Evolutionary conservation across 2,113 vertebrate species (phyloP).

Genomic region (Poeciliopsis prolifica): DNA sequence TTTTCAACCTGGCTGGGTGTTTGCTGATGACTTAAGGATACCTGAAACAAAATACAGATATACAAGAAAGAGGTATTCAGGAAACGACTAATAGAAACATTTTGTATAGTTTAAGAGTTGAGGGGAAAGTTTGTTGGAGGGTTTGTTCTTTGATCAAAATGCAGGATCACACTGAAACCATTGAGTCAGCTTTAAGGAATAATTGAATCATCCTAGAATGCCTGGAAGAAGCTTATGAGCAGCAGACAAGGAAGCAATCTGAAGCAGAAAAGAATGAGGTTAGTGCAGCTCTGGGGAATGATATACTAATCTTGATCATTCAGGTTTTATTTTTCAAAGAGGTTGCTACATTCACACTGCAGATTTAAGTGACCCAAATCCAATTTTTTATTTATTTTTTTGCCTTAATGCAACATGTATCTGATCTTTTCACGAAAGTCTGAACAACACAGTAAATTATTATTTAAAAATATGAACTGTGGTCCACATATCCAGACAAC

Average conservation of each 20-base stretch:
- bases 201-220: neutral
- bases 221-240: neutral
- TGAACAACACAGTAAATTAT: too few species aligned
- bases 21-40: neutral
- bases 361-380: too few species aligned
- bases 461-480: too few species aligned
- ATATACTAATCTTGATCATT: neutral
- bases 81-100: neutral
- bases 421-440: too few species aligned
- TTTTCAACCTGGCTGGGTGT: too few species aligned
- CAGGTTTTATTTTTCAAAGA: neutral
- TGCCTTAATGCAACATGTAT: too few species aligned
- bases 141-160: neutral
- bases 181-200: neutral
- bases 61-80: neutral
- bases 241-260: neutral
- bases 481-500: too few species aligned
- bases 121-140: neutral
- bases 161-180: neutral
- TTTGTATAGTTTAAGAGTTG: neutral
- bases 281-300: neutral
- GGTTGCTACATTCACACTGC: neutral
- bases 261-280: neutral
- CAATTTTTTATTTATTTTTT: too few species aligned
- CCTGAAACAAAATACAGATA: neutral